A percentile compares a stretch with the other conserved stretches of the same genome.
phyloP scores from a whole-genome alignment of 2,113 vertebrate genomes.

The Nansenia antarctica region DNA sequence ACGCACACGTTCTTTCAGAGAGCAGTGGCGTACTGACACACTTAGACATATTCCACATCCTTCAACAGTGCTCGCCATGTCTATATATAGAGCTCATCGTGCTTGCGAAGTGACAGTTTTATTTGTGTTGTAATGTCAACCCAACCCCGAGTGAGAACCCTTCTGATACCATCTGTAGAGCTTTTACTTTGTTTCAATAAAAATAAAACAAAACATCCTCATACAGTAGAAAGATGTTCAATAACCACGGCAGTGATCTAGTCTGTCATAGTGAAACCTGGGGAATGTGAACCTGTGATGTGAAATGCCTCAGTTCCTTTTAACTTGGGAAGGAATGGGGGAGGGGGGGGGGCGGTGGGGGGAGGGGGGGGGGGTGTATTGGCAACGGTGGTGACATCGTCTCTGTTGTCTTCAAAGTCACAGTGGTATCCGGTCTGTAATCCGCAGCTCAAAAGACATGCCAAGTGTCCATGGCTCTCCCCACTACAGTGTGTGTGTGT shows the following conservation, averaged over 20 bases:
- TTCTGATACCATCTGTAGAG: not conserved
- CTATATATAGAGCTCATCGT: constrained; percentile 54
- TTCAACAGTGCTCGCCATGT: constrained; percentile 39
- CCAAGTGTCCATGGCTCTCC: constrained; percentile 31
- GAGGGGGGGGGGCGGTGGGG: no score
- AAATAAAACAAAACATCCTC: no score
- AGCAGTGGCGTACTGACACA: constrained; percentile 35
- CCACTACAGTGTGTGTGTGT: no score
- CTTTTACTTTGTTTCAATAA: not conserved
- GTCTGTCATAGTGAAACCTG: no score
- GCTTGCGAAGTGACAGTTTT: constrained; percentile 46
- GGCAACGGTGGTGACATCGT: not conserved
- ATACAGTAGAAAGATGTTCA: no score
- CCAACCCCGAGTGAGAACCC: constrained; percentile 31
- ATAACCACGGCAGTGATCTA: no score
- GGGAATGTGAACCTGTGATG: no score
- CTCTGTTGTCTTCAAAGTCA: not conserved
- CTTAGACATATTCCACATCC: constrained; percentile 52
- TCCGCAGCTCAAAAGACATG: not conserved
- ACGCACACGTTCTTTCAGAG: constrained; percentile 31
- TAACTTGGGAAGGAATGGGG: no score
- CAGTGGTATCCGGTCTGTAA: not conserved
- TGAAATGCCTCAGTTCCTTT: no score
- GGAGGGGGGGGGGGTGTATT: no score
- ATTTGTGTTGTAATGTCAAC: constrained; percentile 50